phyloP scores from a whole-genome alignment of 2,888 invertebrate species.

The Pollenia labialis region DNA sequence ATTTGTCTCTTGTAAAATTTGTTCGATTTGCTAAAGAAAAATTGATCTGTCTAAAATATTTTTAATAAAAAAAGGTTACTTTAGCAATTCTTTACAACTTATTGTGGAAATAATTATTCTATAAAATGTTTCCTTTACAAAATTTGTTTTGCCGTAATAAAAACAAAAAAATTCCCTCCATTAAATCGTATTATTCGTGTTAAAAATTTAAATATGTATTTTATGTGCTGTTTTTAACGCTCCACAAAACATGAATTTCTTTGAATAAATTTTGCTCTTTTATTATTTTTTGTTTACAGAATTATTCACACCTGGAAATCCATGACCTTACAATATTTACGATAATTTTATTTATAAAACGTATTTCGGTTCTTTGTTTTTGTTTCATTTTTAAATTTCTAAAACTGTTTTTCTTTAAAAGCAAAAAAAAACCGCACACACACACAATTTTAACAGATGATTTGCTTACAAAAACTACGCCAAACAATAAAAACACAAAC shows the following conservation, averaged over 20 bases:
- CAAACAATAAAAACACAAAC: slow-evolving; percentile 24
- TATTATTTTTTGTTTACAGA: neutral
- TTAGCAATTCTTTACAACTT: too few relatives aligned
- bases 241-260: slow-evolving; percentile 19
- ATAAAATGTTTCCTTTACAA: too few relatives aligned
- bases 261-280: slow-evolving; percentile 19
- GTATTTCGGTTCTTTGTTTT: slow-evolving; percentile 27
- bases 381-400: slow-evolving; percentile 51
- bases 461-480: slow-evolving; percentile 35
- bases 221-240: neutral
- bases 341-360: slow-evolving; percentile 50
- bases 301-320: slow-evolving; percentile 63
- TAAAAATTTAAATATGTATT: too few relatives aligned
- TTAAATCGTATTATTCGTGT: too few relatives aligned
- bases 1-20: too few relatives aligned
- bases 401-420: slow-evolving; percentile 44
- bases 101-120: too few relatives aligned
- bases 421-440: neutral
- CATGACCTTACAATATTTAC: slow-evolving; percentile 60
- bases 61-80: too few relatives aligned
- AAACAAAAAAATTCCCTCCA: too few relatives aligned
- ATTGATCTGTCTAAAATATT: too few relatives aligned
- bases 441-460: slow-evolving; percentile 28
- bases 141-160: too few relatives aligned
- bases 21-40: too few relatives aligned